phyloP scores from a whole-genome alignment of 2,888 invertebrate species.

The Amphiduros pacificus region DNA sequence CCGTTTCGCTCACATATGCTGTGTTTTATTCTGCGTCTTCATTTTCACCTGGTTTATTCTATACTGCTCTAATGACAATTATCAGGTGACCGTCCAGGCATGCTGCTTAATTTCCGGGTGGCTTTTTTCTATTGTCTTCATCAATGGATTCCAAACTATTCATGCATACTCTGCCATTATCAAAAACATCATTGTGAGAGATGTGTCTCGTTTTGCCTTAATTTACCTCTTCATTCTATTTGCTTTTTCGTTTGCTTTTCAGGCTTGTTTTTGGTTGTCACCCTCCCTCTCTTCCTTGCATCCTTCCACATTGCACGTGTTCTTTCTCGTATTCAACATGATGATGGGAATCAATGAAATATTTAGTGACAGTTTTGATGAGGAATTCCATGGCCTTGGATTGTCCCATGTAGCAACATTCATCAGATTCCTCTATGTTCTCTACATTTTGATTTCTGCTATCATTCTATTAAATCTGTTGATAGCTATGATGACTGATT shows the following conservation, averaged over 20 bases:
- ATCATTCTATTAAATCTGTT: conserved; percentile 38
- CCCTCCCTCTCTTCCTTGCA: conserved; percentile 32
- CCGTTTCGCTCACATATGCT: conserved; percentile 12
- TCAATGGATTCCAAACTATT: conserved; percentile 51
- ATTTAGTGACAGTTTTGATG: conserved; percentile 40
- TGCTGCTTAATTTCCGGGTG: conserved; percentile 49
- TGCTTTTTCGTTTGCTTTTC: conserved; percentile 52
- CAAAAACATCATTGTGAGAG: conserved; percentile 51
- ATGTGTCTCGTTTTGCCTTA: conserved; percentile 48
- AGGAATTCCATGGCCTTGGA: conserved; percentile 33
- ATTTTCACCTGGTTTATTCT: conserved; percentile 45
- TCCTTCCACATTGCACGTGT: conserved; percentile 37
- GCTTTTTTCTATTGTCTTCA: conserved; percentile 52
- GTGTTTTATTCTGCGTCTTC: conserved; percentile 36
- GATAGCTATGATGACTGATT: conserved; percentile 43
- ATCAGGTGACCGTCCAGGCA: conserved; percentile 48
- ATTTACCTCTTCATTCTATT: conserved; percentile 52
- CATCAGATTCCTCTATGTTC: conserved; percentile 42
- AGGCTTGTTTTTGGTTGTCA: conserved; percentile 45
- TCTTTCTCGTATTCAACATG: conserved; percentile 52
- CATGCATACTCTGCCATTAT: conserved; percentile 55
- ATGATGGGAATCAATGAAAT: conserved; percentile 54
- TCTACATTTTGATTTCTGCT: conserved; percentile 46
- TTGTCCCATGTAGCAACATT: conserved; percentile 28
- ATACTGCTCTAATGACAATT: conserved; percentile 29